Evolutionary conservation across 2,888 invertebrate genomes (phyloP).

Genomic region (Dicycla oo): DNA sequence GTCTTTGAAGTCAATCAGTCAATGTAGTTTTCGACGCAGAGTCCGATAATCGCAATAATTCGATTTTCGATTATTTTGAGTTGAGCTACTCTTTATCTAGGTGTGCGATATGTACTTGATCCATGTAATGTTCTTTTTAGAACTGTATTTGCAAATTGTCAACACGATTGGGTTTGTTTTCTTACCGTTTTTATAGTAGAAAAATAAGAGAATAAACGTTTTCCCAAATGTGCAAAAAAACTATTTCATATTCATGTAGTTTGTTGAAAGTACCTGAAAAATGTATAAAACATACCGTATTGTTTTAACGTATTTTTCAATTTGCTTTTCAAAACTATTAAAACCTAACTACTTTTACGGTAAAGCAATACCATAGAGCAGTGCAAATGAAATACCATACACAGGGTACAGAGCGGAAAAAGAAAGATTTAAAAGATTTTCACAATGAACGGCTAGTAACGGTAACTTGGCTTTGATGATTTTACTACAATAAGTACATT

Average conservation of each 20-base stretch:
- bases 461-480: background rate
- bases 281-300: too few species aligned
- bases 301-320: background rate
- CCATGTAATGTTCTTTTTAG: background rate
- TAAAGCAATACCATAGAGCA: background rate
- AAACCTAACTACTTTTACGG: background rate
- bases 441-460: background rate
- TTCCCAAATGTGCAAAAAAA: slow-evolving; percentile 5
- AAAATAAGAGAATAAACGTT: background rate
- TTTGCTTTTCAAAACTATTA: background rate
- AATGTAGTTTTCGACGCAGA: too few species aligned
- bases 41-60: too few species aligned
- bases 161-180: slow-evolving; percentile 17
- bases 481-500: background rate
- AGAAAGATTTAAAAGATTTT: background rate
- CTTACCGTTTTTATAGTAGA: background rate
- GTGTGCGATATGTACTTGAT: too few species aligned
- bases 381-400: background rate
- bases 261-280: background rate
- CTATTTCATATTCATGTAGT: slow-evolving; percentile 3
- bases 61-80: too few species aligned
- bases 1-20: too few species aligned
- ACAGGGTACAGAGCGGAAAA: fast-evolving
- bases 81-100: too few species aligned
- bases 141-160: slow-evolving; percentile 11